A percentile compares a stretch with the other conserved stretches of the same genome.
phyloP scores from a whole-genome alignment of 2,113 vertebrate species.

The Eulemur macaco region DNA sequence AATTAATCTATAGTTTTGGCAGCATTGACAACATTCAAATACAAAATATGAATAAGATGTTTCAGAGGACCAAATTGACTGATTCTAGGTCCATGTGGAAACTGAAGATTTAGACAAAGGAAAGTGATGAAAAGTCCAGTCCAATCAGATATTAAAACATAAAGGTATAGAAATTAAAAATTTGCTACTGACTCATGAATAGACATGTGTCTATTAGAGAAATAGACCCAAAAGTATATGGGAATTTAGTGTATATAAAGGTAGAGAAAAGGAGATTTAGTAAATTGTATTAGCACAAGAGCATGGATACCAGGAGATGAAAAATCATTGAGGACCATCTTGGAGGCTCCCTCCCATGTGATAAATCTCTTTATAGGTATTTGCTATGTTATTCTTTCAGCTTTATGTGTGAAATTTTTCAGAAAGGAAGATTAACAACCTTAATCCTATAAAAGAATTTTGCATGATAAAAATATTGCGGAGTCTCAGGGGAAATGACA shows the following conservation, averaged over 20 bases:
- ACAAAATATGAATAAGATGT: neutral
- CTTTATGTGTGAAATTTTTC: neutral
- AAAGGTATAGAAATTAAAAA: neutral
- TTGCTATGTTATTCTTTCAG: neutral
- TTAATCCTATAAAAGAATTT: neutral
- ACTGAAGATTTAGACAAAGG: neutral
- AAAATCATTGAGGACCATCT: neutral
- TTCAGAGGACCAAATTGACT: neutral
- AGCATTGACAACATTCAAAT: neutral
- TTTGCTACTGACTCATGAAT: neutral
- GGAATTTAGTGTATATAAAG: neutral
- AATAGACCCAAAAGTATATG: neutral
- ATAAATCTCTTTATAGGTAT: neutral
- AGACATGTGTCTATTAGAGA: neutral
- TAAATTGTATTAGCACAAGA: neutral
- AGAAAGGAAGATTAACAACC: neutral
- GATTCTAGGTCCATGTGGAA: neutral
- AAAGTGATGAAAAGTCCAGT: neutral
- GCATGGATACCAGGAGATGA: neutral
- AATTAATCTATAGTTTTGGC: neutral
- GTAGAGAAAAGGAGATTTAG: slow-evolving; percentile 10
- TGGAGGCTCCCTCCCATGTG: neutral
- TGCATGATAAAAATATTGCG: neutral
- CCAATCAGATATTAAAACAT: neutral
- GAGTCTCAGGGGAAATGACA: neutral